phyloP scores from a whole-genome alignment of 2,113 vertebrate genomes.

The Micromys minutus region DNA sequence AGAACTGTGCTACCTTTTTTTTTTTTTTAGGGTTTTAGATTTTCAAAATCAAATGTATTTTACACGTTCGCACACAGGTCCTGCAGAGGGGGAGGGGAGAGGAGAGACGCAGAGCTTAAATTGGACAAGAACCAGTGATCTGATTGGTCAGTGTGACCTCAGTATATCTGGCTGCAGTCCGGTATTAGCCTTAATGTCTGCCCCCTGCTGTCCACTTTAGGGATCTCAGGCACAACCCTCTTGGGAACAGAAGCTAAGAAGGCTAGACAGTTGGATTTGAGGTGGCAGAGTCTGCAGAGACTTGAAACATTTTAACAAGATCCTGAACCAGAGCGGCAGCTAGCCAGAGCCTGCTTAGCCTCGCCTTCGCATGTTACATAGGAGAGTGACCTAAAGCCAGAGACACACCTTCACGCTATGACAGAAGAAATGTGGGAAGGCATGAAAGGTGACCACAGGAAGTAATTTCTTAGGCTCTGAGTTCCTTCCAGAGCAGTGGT shows the following conservation, averaged over 20 bases:
- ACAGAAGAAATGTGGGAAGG: not conserved
- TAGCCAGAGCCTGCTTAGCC: not conserved
- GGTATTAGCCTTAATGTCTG: not conserved
- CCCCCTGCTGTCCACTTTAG: not conserved
- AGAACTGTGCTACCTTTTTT: not conserved
- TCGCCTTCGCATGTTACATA: not conserved
- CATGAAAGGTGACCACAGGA: not conserved
- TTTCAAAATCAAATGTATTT: slow-evolving; percentile 25
- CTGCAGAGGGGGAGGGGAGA: too few species aligned
- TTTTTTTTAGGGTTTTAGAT: not conserved
- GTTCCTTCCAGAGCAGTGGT: not conserved
- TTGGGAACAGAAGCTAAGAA: not conserved
- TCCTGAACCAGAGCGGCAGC: not conserved
- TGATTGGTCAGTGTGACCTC: not conserved
- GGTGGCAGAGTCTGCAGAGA: not conserved
- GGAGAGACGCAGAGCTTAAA: rapidly evolving
- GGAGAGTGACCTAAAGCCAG: slow-evolving; percentile 11
- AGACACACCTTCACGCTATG: not conserved
- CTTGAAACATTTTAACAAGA: not conserved
- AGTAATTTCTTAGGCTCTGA: not conserved
- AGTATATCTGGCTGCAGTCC: too few species aligned
- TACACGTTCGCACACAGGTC: not conserved
- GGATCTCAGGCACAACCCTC: not conserved
- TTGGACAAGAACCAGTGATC: not conserved
- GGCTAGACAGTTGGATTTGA: not conserved